Evolutionary conservation across 2,113 vertebrate species (phyloP), one percentile per base, ranked within the genome.

Genomic region (Nymphicus hollandicus): DNA sequence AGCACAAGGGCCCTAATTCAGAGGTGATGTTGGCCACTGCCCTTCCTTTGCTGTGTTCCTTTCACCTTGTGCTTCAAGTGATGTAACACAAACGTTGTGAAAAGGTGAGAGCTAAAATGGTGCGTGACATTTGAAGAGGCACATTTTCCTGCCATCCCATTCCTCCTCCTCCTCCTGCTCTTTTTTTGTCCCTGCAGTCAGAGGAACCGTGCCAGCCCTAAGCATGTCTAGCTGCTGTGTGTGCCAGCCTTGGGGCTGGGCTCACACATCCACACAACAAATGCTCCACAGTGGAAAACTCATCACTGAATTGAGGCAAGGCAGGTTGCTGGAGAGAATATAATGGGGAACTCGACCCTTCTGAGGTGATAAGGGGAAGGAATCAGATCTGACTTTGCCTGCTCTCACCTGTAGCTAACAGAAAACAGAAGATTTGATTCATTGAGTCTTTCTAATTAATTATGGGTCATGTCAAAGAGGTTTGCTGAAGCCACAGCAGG

Each of bases 101-200:
- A 71, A 91, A 85, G 22, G 44, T 56, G 71, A 92, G 66, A 96
- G 74, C 53, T 91, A 91, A 95, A 95, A 76, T 37, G 18, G 65
- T 37, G 28, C 0, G 0, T 91, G 86, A 82, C 47, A 89, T 92
- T 94, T 95, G 73, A 65, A 87, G 63, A 69, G 65, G 63, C 20
- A 77, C 17, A 1, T 88, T 87, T 82, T 85, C 70, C 20, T 93
- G 80, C 56, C 61, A 47, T 65, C 17, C 56, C 4, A 0, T 89
- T 86, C 29, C 20, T 92, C 56, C 47, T 92, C 56, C 47, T 92
- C 47, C 55, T 81, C 24, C 37, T 50, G 1, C 41, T 65, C 5
- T 50, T 83, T 89, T 63, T 91, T 56, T 76, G 63, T 63, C 68
- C 60, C 39, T 93, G 64, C 74, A 87, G 44, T 66, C 46, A 80